Evolutionary conservation across 2,888 invertebrate genomes (phyloP), one percentile per base, ranked within the genome.

Genomic region (Lepeophtheirus nordmannii): DNA sequence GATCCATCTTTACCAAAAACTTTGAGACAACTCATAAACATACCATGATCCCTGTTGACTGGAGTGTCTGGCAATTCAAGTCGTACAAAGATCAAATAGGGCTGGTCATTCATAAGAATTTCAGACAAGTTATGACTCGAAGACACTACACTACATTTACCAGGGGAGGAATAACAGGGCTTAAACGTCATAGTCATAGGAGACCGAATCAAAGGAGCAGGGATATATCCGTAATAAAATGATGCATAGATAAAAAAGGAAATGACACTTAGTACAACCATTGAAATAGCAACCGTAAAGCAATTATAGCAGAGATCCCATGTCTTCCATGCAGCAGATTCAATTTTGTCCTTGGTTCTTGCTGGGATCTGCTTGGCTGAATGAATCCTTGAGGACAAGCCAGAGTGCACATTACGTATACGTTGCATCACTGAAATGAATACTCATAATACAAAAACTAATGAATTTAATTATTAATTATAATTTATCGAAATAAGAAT

Each of bases 221-320:
- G 63, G n/a, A 63, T 53, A 63, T 46, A 63, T 20, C 46, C 63
- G 56, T 46, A 63, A 53, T 63, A 63, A 56, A 63, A 63, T 14
- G 37, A 23, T 12, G 53, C 63, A 30, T 63, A 63, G 23, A 63
- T 63, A 20, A 63, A 23, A 11, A 56, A 10, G n/a, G 63, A 63
- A 10, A 63, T 22, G 23, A 46, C n/a, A 17, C 14, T n/a, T 1
- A 63, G 63, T 10, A 63, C 37, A 30, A 22, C 11, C 11, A 56
- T 22, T 17, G 63, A 20, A 11, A 63, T 14, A 37, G 37, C 20
- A 22, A 38, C 8, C 7, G n/a, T 61, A 8, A 61, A 30, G 61
- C n/a, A 12, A 5, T 61, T 22, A 37, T 10, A 30, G 61, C 20
- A 30, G 39, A 61, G 30, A 37, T n/a, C 39, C n/a, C 61, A n/a